A percentile compares a stretch with the other conserved stretches of the same genome.
Evolutionary conservation across 1,140 invertebrate genomes (phyloP).

Genomic region (Aculops lycopersici): DNA sequence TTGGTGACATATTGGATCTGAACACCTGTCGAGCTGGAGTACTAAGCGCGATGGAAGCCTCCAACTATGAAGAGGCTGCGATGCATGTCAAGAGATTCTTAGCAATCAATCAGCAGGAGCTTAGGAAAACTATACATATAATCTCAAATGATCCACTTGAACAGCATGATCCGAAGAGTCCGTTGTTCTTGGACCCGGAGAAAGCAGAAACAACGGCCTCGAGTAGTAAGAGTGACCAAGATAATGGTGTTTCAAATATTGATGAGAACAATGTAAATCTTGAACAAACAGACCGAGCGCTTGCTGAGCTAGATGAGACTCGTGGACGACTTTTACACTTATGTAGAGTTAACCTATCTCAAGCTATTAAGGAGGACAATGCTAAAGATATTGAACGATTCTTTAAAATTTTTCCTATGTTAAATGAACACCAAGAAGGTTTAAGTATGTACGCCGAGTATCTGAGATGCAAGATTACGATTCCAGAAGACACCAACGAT

Average conservation of each 20-base stretch:
- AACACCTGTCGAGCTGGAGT: conserved; percentile 83
- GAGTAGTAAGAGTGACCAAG: background rate
- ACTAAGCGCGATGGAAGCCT: conserved; percentile 53
- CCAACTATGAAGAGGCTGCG: conserved; percentile 63
- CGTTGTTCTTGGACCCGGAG: too few relatives aligned
- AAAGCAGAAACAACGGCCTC: background rate
- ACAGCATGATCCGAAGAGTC: background rate
- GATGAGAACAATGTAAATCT: too few relatives aligned
- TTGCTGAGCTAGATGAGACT: too few relatives aligned
- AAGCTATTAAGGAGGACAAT: conserved; percentile 34
- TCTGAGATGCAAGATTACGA: conserved; percentile 37
- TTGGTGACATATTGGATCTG: conserved; percentile 79
- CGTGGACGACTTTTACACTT: background rate
- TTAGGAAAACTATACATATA: conserved; percentile 19
- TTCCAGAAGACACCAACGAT: background rate
- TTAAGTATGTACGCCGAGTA: conserved; percentile 66
- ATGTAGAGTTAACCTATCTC: background rate
- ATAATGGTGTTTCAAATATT: background rate
- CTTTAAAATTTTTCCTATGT: conserved; percentile 86
- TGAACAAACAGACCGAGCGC: too few relatives aligned
- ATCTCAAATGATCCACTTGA: conserved; percentile 5
- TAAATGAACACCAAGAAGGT: conserved; percentile 66
- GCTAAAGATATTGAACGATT: conserved; percentile 66
- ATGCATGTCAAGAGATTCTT: conserved; percentile 76
- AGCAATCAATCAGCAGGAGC: conserved; percentile 61